Percentiles rank a stretch among this genome's conserved stretches.
Evolutionary conservation across 2,797 vertebrate genomes (phyloP).

Genomic region (Eulemur coronatus): DNA sequence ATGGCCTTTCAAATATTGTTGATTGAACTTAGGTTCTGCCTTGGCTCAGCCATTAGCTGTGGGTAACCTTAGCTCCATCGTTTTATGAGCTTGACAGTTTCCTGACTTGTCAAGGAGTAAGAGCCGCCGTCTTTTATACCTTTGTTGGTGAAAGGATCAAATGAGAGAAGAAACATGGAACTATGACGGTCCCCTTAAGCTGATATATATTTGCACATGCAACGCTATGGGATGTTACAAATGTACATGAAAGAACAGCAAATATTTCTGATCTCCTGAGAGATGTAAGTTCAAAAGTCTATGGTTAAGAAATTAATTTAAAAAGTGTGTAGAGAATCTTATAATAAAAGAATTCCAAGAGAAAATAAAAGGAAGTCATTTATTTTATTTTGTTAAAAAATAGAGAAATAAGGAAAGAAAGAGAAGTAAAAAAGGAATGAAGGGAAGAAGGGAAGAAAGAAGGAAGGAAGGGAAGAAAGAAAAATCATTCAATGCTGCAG

Average conservation of each 20-base stretch:
- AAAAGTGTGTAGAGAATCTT: background rate
- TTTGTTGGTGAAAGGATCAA: background rate
- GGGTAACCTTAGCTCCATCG: background rate
- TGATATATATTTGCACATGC: background rate
- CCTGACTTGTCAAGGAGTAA: background rate
- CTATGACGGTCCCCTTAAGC: background rate
- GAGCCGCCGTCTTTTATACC: background rate
- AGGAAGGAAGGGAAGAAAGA: background rate
- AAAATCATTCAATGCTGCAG: background rate
- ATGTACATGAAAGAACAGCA: background rate
- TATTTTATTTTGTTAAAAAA: background rate
- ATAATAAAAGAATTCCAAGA: background rate
- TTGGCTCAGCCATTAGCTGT: background rate
- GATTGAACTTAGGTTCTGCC: background rate
- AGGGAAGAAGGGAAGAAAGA: too few species aligned
- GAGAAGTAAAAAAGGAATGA: fast-evolving
- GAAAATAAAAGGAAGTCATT: background rate
- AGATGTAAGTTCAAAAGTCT: background rate
- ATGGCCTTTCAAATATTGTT: background rate
- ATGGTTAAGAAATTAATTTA: background rate
- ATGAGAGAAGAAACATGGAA: background rate
- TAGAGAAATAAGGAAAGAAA: too few species aligned
- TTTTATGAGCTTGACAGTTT: background rate
- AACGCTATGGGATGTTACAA: background rate
- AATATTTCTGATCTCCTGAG: background rate